A percentile compares a stretch with the other conserved stretches of the same genome.
phyloP scores from a whole-genome alignment of 2,797 vertebrate species.

The Amblyraja radiata region DNA sequence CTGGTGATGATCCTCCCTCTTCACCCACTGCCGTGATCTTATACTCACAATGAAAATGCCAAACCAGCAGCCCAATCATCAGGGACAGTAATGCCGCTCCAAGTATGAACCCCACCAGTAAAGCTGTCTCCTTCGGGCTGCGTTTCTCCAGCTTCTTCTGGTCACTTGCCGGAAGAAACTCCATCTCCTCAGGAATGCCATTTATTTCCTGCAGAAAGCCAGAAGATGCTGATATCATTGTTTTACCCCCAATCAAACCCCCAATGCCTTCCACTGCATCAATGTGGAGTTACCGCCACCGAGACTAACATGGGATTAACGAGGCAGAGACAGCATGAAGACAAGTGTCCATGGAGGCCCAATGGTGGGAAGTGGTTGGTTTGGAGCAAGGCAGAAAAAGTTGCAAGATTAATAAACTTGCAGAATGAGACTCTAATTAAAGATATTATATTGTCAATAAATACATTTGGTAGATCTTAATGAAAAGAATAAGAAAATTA shows the following conservation, averaged over 20 bases:
- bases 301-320: background rate
- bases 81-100: slow-evolving; percentile 60
- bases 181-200: slow-evolving; percentile 62
- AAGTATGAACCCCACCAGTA: slow-evolving; percentile 51
- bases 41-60: slow-evolving; percentile 89
- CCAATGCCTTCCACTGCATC: background rate
- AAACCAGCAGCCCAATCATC: slow-evolving; percentile 70
- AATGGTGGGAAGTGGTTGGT: background rate
- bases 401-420: background rate
- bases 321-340: background rate
- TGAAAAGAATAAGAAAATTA: background rate
- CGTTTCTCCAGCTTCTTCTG: slow-evolving; percentile 79
- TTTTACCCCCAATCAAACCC: too few relatives aligned
- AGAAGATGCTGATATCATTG: background rate
- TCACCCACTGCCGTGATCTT: too few relatives aligned
- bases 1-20: background rate
- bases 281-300: background rate
- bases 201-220: slow-evolving; percentile 51
- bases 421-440: background rate
- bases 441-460: background rate
- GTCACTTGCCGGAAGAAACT: slow-evolving; percentile 78
- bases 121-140: slow-evolving; percentile 55
- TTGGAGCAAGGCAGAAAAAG: background rate
- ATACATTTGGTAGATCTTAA: background rate
- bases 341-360: background rate